These are phyloP conservation scores for Serinus canaria DNA, from an alignment of 2,113 vertebrate genomes.

Conservation along the genomic window DNA sequence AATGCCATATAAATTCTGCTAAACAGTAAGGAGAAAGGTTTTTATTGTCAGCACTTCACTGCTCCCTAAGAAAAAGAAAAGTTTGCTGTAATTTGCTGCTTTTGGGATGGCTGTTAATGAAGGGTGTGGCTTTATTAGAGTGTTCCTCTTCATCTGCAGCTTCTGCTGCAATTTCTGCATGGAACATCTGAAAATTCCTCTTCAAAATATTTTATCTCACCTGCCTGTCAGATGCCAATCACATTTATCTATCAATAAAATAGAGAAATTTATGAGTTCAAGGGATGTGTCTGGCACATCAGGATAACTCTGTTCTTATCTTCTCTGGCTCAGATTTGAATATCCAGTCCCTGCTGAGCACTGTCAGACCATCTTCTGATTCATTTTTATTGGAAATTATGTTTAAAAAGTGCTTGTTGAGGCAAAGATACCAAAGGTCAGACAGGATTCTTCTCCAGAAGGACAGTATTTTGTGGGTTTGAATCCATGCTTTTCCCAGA, in stretches of 20 bases:
- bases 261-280: not conserved
- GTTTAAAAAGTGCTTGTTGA: not conserved
- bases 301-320: not conserved
- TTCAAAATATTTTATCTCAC: not conserved
- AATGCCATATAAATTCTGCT: not conserved
- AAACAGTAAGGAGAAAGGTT: not conserved
- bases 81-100: not conserved
- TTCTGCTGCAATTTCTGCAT: not conserved
- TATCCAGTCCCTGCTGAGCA: not conserved
- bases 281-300: not conserved
- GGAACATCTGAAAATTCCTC: not conserved
- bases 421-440: not conserved
- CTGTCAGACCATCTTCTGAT: not conserved
- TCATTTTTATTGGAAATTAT: not conserved
- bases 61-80: not conserved
- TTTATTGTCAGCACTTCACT: not conserved
- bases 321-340: not conserved
- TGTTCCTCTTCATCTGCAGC: not conserved
- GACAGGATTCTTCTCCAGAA: not conserved
- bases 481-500: not conserved
- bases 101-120: not conserved
- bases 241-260: not conserved
- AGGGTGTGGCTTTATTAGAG: not conserved
- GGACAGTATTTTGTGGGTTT: not conserved
- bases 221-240: not conserved